phyloP scores from a whole-genome alignment of 1,140 invertebrate species.

The Hesperophylax magnus region DNA sequence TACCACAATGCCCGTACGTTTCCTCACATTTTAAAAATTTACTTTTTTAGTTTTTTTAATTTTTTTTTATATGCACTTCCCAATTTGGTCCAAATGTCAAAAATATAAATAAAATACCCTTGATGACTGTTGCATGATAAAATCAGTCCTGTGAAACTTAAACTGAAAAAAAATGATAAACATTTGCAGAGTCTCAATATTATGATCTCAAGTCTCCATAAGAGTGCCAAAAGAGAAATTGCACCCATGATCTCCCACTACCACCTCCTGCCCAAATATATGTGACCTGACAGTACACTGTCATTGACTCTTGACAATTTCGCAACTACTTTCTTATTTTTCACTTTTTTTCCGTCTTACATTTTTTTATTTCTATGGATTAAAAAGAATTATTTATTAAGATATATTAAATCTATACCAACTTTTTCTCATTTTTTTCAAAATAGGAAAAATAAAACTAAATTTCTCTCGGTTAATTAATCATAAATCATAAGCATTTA shows the following conservation, averaged over 20 bases:
- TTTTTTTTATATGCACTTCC: background rate
- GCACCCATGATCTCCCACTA: background rate
- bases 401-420: no score
- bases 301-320: conserved; percentile 20
- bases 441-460: no score
- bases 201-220: background rate
- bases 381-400: no score
- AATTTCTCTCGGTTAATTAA: no score
- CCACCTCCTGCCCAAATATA: background rate
- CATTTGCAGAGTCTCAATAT: background rate
- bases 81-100: background rate
- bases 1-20: conserved; percentile 93
- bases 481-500: no score
- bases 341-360: background rate
- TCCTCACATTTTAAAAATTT: conserved; percentile 56
- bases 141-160: background rate
- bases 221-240: conserved; percentile 15
- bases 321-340: background rate
- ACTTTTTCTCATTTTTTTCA: no score
- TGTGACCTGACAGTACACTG: background rate
- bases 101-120: background rate
- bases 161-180: background rate
- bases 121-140: background rate
- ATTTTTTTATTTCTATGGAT: background rate
- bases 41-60: background rate